Conservation (phyloP, 2,888 invertebrate genomes). For the Crossocerus cetratus region DNA sequence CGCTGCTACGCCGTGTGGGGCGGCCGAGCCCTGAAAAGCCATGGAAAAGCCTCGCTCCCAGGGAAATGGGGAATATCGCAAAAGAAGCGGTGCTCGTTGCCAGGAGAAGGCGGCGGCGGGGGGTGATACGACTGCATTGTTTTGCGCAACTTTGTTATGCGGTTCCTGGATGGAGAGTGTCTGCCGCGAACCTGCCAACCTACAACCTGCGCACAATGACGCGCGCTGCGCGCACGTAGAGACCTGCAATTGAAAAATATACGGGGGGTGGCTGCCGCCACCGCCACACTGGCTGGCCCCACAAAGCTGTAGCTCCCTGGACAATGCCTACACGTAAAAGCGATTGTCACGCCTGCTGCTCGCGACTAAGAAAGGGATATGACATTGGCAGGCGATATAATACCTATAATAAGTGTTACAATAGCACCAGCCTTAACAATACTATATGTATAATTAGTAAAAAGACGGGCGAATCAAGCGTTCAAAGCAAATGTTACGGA, state of each 20-base stretch:
- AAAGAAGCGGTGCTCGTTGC: constrained; percentile 13
- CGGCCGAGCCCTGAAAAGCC: not conserved
- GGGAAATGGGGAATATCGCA: not conserved
- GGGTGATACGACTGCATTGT: constrained; percentile 60
- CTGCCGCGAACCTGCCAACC: constrained; percentile 65
- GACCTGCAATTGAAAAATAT: constrained; percentile 63
- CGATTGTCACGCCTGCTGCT: not conserved
- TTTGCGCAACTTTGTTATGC: constrained; percentile 68
- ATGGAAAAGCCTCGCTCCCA: not conserved
- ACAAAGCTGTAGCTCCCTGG: constrained; percentile 23
- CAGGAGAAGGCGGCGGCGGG: constrained; percentile 7
- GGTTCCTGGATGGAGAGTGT: constrained; percentile 44
- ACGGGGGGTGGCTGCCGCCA: constrained; percentile 17
- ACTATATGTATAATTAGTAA: not conserved
- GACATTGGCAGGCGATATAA: too few relatives aligned
- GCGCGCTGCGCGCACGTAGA: constrained; percentile 8
- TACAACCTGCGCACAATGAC: constrained; percentile 68
- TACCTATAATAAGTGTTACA: not conserved
- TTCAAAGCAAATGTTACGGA: constrained; percentile 2
- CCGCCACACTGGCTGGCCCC: constrained; percentile 45
- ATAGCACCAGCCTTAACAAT: too few relatives aligned
- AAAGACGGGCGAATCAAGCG: not conserved
- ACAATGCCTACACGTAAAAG: not conserved
- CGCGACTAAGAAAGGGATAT: too few relatives aligned
- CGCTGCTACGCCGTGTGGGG: too few relatives aligned